These are phyloP conservation scores for Conistra vaccinii DNA, from an alignment of 2,888 invertebrate genomes.

Conservation along the genomic window DNA sequence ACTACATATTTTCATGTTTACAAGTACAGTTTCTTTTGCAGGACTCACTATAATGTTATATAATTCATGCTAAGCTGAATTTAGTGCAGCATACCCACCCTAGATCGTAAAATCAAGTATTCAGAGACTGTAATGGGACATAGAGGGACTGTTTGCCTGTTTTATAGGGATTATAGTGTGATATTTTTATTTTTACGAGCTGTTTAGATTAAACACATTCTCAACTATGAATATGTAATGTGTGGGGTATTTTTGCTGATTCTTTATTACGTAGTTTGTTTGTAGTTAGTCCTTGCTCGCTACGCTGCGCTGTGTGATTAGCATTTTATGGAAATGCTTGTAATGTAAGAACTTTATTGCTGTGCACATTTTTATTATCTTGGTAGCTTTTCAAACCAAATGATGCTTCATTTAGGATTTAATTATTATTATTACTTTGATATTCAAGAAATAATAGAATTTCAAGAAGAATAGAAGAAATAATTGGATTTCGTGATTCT, in stretches of 20 bases:
- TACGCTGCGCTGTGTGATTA: constrained; percentile 19
- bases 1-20: constrained; percentile 27
- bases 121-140: constrained; percentile 57
- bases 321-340: constrained; percentile 20
- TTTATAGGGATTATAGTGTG: constrained; percentile 30
- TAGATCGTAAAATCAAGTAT: constrained; percentile 71
- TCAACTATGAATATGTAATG: constrained; percentile 7
- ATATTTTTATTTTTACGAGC: constrained; percentile 30
- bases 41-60: constrained; percentile 41
- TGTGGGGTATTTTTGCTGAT: not conserved
- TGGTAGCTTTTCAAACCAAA: not conserved
- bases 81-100: constrained; percentile 61
- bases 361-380: not conserved
- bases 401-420: not conserved
- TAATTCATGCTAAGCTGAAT: constrained; percentile 67
- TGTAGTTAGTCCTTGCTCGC: not conserved
- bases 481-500: not conserved
- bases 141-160: constrained; percentile 36
- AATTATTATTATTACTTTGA: not conserved
- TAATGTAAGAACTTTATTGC: not conserved
- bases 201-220: constrained; percentile 30
- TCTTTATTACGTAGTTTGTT: not conserved
- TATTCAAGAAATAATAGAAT: not conserved
- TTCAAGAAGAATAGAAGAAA: no score
- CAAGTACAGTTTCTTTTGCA: constrained; percentile 35